A percentile compares a stretch with the other conserved stretches of the same genome.
These are phyloP conservation scores for Meandrina meandrites DNA, from an alignment of 92 coral and sea anemone genomes.

Conservation along the genomic window DNA sequence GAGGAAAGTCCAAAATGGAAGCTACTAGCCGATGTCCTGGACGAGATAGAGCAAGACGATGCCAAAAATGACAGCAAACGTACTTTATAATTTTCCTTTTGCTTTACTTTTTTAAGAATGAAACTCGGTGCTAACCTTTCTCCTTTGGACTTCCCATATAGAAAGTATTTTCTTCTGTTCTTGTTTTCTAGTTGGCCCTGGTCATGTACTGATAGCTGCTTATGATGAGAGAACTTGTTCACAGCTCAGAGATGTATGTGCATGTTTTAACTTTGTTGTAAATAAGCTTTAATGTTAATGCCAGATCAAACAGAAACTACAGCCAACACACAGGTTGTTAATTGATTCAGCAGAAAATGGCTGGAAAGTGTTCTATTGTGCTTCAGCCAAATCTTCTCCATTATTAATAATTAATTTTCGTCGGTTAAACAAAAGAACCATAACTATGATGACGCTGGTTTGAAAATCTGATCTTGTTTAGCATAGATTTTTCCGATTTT, in stretches of 20 bases:
- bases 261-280: not conserved
- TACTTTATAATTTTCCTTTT: slow-evolving; percentile 3
- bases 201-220: slow-evolving; percentile 91
- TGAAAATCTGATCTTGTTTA: too few species aligned
- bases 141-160: not conserved
- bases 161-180: not conserved
- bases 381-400: too few species aligned
- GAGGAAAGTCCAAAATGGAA: slow-evolving; percentile 99
- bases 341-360: too few species aligned
- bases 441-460: too few species aligned
- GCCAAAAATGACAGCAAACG: slow-evolving; percentile 63
- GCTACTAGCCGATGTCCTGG: slow-evolving; percentile 77
- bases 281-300: too few species aligned
- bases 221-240: slow-evolving; percentile 94
- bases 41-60: slow-evolving; percentile 86
- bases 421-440: too few species aligned
- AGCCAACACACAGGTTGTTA: too few species aligned
- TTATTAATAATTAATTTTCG: too few species aligned
- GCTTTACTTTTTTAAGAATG: not conserved
- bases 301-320: too few species aligned
- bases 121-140: too few species aligned
- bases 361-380: too few species aligned
- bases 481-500: too few species aligned
- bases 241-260: slow-evolving; percentile 84
- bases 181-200: slow-evolving; percentile 75